Evolutionary conservation across 2,888 invertebrate species (phyloP), one percentile per base, ranked within the genome.

Genomic region (Scaeva pyrastri): DNA sequence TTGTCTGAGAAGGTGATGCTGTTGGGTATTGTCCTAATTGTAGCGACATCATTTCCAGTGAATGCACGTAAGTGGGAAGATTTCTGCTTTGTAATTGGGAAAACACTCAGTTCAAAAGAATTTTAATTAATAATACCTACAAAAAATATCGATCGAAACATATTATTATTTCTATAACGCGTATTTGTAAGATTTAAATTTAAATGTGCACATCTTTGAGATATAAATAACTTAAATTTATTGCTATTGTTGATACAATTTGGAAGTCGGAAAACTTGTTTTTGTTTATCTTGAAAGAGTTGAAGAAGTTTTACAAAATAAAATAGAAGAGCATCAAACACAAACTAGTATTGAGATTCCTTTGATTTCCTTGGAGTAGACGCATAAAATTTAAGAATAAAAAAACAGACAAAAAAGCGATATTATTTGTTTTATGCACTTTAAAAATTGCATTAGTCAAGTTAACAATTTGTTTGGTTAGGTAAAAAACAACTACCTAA

Each of bases 41-140:
- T 19, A 66, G 16, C 21, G 45, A 48, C 8, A 45, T 14, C 8
- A 45, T 14, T 62, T 21, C 31, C 23, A 66, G 19, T 21, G 19
- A 66, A 66, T 48, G 23, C 58, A 36, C 75, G 75, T 76, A 76
- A 76, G 75, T 76, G 36, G 31, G 26, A 60, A 16, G 16, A 52
- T 11, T 43, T 55, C 39, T 50, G 11, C 60, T 50, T 60, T 50
- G 14, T 52, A 26, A 52, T 52, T 11, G 52, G 14, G 14, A 26
- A 52, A 23, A 8, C 8, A 52, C 31, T 31, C 23, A 52, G 14
- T 52, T 50, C 2, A 14, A 23, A 23, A 0, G 23, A 26, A 23
- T 52, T 52, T 23, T 23, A 52, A 52, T 21, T 12, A 52, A 31
- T 31, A 31, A 7, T 31, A 2, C n/a, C n/a, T n/a, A n/a, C n/a